Base-by-base conservation (phyloP, 2,113 vertebrate species). In the Oenanthe oenanthe region DNA sequence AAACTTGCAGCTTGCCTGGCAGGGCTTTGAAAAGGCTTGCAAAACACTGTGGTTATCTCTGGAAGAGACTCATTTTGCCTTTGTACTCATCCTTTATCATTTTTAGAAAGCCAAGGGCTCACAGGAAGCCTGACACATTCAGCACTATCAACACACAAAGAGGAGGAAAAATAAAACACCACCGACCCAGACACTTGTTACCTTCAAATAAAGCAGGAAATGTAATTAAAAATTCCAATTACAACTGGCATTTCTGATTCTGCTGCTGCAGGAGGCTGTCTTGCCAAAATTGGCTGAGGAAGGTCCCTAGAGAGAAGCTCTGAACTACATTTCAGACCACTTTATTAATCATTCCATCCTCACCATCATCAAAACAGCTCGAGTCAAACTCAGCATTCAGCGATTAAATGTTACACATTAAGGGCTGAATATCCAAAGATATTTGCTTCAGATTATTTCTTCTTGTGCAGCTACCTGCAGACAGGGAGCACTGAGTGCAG, bases 201-300 rank as follows among this genome's bases (percentile, higher is more conserved):
- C 81, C 38, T 62, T 66, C 24, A 79, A 89, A 91, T 88, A 96
- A 89, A 94, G 78, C 66, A 94, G 47, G 47, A 96, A 93, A 89
- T 36, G 40, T 66, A 87, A 94, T 93, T 87, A 91, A 85, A 95
- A 70, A 62, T 66, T 79, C 82, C 43, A 91, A 85, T 76, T 93
- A 89, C 38, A 19, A 40, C 4, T 91, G 89, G 78, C 66, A 82
- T 94, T 94, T 95, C 77, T 78, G 63, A 91, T 70, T 72, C 70
- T 75, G 34, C 4, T 95, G 62, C 91, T 91, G 58, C 61, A 76
- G 77, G 86, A 95, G 61, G 50, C 70, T 77, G 76, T 4, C 66
- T 79, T 88, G 45, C 67, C 91, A 83, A 78, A 89, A 85, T 0
- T 68, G 73, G 58, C 66, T 76, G 58, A 68, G 73, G 45, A 82